phyloP scores from a whole-genome alignment of 2,113 vertebrate genomes.

The Arizona elegans region DNA sequence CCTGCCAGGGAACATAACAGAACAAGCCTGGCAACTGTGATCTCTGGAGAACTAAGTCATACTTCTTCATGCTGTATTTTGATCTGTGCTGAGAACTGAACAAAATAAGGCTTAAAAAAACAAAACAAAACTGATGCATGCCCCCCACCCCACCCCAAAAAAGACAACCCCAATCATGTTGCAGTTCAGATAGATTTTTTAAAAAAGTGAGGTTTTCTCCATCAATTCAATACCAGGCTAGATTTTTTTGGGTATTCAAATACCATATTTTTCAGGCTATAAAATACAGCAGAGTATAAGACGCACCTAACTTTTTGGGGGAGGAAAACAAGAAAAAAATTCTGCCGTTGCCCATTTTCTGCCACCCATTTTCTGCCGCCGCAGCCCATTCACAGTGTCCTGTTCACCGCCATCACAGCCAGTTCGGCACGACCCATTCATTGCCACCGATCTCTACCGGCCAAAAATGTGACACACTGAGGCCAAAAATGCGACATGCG shows the following conservation, averaged over 20 bases:
- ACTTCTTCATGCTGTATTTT: slow-evolving; percentile 17
- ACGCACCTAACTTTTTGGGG: no score
- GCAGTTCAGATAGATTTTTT: neutral
- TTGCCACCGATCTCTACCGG: no score
- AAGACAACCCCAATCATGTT: neutral
- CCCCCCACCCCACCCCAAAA: neutral
- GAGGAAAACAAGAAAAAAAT: no score
- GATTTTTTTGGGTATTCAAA: neutral
- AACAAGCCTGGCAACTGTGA: neutral
- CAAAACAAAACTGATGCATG: neutral
- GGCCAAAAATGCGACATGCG: no score
- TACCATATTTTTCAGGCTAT: no score
- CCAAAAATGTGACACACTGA: no score
- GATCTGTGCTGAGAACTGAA: slow-evolving; percentile 8
- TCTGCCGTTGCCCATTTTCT: no score
- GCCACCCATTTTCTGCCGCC: no score
- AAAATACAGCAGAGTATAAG: no score
- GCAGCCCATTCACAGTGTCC: no score
- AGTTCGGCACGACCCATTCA: no score
- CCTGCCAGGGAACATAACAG: neutral
- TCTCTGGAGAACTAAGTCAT: slow-evolving; percentile 22
- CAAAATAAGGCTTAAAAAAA: slow-evolving; percentile 2
- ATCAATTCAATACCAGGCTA: neutral
- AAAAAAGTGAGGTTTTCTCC: neutral
- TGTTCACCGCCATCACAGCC: no score